These are phyloP conservation scores for Marisa cornuarietis DNA, from an alignment of 1,140 invertebrate genomes.

Conservation along the genomic window DNA sequence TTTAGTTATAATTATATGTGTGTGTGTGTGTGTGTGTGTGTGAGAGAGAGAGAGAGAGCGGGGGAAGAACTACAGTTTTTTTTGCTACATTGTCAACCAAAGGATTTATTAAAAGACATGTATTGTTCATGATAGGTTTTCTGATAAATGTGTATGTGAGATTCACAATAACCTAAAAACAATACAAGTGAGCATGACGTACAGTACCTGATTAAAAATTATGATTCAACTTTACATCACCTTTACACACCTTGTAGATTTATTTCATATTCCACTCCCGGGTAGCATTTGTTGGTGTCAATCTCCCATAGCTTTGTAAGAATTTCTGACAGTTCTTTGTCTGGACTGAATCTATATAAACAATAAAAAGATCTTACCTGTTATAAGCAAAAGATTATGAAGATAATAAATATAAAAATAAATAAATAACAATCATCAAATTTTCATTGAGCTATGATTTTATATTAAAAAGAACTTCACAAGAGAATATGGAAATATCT, in stretches of 20 bases:
- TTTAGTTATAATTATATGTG: neutral
- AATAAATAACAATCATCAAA: too few species aligned
- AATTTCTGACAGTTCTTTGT: conserved; percentile 55
- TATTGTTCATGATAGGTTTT: neutral
- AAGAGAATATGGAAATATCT: too few species aligned
- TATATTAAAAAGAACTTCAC: too few species aligned
- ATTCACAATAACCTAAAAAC: neutral
- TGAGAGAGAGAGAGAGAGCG: neutral
- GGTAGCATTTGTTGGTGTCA: conserved; percentile 62
- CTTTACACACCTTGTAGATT: conserved; percentile 58
- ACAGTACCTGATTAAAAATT: neutral
- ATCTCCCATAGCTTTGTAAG: conserved; percentile 60
- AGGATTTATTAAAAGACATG: neutral
- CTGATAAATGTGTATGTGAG: neutral
- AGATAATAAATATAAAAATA: too few species aligned
- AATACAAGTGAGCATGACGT: neutral
- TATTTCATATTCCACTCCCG: conserved; percentile 57
- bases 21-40: conserved; percentile 1
- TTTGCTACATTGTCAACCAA: neutral
- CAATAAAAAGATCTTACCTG: neutral
- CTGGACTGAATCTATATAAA: conserved; percentile 51
- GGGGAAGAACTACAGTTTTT: neutral
- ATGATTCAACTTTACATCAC: neutral
- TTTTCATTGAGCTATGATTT: too few species aligned
- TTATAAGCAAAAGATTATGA: too few species aligned